Conservation (phyloP, 2,888 invertebrate genomes). For the Pandemis cinnamomeana region DNA sequence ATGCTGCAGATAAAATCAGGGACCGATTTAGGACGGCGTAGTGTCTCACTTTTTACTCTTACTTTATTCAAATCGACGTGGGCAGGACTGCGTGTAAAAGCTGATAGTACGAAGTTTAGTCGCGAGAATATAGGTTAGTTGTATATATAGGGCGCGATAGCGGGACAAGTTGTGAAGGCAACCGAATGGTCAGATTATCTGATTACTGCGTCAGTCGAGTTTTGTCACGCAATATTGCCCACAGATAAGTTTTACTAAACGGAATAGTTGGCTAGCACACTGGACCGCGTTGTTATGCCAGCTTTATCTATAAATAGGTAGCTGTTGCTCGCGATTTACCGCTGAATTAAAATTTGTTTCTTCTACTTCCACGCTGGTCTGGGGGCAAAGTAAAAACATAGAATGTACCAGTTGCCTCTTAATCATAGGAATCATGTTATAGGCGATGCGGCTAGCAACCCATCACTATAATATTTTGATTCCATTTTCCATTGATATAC, state of each 20-base stretch:
- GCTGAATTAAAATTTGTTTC: no score
- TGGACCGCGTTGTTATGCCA: background rate
- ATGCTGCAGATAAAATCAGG: slow-evolving; percentile 65
- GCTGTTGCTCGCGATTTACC: no score
- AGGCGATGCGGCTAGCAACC: no score
- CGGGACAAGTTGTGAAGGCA: slow-evolving; percentile 52
- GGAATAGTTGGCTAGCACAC: background rate
- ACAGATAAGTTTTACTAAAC: slow-evolving; percentile 52
- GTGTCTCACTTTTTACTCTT: slow-evolving; percentile 69
- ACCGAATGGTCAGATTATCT: slow-evolving; percentile 65
- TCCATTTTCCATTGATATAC: no score
- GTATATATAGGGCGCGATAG: slow-evolving; percentile 55
- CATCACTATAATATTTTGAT: no score
- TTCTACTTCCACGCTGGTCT: no score
- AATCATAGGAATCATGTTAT: no score
- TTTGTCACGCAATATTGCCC: slow-evolving; percentile 69
- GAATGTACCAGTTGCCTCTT: no score
- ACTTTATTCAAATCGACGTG: slow-evolving; percentile 74
- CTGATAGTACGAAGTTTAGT: slow-evolving; percentile 71
- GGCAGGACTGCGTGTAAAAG: slow-evolving; percentile 66
- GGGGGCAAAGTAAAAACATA: no score
- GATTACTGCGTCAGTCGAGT: slow-evolving; percentile 66
- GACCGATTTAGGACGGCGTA: slow-evolving; percentile 65
- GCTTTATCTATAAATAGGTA: slow-evolving; percentile 3
- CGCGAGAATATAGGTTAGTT: slow-evolving; percentile 42